Conservation (phyloP, 64 coral and sea anemone genomes). For the Anthopleura sola region DNA sequence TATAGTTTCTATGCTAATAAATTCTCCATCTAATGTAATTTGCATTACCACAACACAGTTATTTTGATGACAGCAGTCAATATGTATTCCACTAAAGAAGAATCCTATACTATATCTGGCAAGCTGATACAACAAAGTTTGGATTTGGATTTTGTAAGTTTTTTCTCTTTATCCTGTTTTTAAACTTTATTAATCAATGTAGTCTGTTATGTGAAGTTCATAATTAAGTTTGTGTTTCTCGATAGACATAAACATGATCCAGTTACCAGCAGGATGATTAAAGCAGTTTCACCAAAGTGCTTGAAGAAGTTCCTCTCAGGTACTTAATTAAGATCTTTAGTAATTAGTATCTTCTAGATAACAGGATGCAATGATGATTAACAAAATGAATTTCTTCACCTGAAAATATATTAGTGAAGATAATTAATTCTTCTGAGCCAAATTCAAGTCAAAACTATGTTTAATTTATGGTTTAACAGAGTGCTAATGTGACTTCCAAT, state of each 20-base stretch:
- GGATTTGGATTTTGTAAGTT: too few species aligned
- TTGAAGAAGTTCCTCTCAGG: not conserved
- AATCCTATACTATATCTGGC: too few species aligned
- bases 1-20: too few species aligned
- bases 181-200: too few species aligned
- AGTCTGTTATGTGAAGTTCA: too few species aligned
- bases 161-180: too few species aligned
- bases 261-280: not conserved
- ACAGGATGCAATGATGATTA: not conserved
- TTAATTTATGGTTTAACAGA: not conserved
- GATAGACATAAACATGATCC: not conserved
- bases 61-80: too few species aligned
- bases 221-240: too few species aligned
- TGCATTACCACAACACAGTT: too few species aligned
- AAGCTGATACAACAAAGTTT: too few species aligned
- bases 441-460: not conserved
- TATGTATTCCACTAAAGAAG: too few species aligned
- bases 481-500: not conserved
- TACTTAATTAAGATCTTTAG: not conserved
- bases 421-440: not conserved
- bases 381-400: conserved; percentile 14
- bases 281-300: not conserved
- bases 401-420: conserved; percentile 13
- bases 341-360: not conserved
- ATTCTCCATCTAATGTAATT: too few species aligned